Conservation (phyloP, 2,888 invertebrate species). For the Phalangium opilio region DNA sequence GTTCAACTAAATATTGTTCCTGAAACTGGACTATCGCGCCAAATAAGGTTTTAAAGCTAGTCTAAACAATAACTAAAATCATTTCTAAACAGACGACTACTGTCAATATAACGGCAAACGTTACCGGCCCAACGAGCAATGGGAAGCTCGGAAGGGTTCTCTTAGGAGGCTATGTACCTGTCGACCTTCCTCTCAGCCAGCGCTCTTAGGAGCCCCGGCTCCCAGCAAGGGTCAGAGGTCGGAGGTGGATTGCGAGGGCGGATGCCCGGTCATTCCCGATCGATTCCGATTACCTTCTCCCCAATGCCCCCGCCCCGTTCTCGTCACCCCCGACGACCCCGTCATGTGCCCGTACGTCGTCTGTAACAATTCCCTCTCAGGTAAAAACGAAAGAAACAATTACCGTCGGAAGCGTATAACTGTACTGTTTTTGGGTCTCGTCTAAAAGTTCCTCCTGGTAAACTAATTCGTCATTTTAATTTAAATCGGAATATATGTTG, state of each 20-base stretch:
- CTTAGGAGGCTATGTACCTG: constrained; percentile 9
- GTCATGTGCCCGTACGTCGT: constrained; percentile 22
- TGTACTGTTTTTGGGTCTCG: no score
- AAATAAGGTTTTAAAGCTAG: no score
- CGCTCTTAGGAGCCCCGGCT: constrained; percentile 6
- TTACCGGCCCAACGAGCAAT: constrained; percentile 17
- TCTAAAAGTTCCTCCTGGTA: no score
- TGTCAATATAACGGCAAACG: constrained; percentile 18
- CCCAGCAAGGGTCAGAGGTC: constrained; percentile 3
- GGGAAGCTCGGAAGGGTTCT: constrained; percentile 14
- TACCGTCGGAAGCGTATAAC: background rate
- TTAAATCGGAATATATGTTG: no score
- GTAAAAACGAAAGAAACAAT: constrained; percentile 7
- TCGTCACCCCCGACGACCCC: constrained; percentile 20
- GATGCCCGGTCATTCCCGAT: constrained; percentile 19
- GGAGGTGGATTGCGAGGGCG: constrained; percentile 15
- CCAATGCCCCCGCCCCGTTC: constrained; percentile 18
- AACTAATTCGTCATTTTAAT: no score
- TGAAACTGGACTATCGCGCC: no score
- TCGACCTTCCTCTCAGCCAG: constrained; percentile 1
- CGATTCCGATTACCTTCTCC: constrained; percentile 16
- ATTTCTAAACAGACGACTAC: constrained; percentile 7
- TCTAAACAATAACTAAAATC: background rate
- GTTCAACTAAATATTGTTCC: no score
- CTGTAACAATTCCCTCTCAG: constrained; percentile 19